Percentiles rank a stretch among this genome's conserved stretches.
These are phyloP conservation scores for Portevinia maculata DNA, from an alignment of 2,888 invertebrate genomes.

Conservation along the genomic window DNA sequence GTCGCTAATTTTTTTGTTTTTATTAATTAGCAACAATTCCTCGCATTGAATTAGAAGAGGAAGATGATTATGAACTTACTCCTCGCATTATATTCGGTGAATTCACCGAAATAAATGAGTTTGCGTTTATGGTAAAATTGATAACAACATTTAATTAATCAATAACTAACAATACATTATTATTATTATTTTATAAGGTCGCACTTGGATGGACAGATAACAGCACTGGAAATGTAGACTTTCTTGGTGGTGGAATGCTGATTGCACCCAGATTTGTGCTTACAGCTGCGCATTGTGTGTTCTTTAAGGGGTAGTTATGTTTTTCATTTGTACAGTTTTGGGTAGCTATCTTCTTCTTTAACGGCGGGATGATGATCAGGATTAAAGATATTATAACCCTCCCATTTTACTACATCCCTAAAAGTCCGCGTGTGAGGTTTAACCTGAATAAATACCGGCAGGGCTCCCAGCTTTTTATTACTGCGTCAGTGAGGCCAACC, in stretches of 20 bases:
- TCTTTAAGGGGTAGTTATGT: conserved; percentile 14
- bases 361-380: too few relatives aligned
- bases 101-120: background rate
- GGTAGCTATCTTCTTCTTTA: too few relatives aligned
- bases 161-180: too few relatives aligned
- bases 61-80: background rate
- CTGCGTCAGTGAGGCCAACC: too few relatives aligned
- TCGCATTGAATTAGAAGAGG: background rate
- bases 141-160: background rate
- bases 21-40: background rate
- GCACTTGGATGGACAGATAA: conserved; percentile 40
- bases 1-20: background rate
- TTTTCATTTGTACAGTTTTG: too few relatives aligned
- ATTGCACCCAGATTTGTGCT: conserved; percentile 28
- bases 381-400: too few relatives aligned
- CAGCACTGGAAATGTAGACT: conserved; percentile 11
- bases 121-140: conserved; percentile 34
- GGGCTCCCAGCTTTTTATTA: too few relatives aligned
- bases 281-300: conserved; percentile 40
- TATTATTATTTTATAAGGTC: conserved; percentile 9
- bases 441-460: too few relatives aligned
- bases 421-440: too few relatives aligned
- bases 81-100: background rate
- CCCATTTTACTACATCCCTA: too few relatives aligned
- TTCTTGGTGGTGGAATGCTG: conserved; percentile 27